Conservation (phyloP, 2,888 invertebrate species). For the Zelleria hepariella region DNA sequence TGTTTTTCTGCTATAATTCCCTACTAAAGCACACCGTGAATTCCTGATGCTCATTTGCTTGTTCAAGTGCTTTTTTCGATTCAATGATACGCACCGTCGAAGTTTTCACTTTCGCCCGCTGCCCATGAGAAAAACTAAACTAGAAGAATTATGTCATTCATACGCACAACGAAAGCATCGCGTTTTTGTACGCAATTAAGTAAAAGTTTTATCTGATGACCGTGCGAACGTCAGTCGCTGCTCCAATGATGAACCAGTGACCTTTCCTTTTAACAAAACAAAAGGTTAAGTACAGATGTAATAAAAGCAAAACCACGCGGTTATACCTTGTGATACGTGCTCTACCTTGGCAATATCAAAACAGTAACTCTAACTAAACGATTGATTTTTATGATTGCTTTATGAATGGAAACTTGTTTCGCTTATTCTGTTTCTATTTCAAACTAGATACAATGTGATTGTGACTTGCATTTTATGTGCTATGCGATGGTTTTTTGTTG, state of each 20-base stretch:
- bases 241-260: slow-evolving; percentile 2
- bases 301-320: slow-evolving; percentile 3
- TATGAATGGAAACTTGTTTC: too few species aligned
- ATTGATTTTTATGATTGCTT: neutral
- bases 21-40: neutral
- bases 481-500: too few species aligned
- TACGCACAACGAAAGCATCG: slow-evolving; percentile 41
- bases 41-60: neutral
- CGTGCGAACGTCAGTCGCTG: slow-evolving; percentile 36
- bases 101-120: slow-evolving; percentile 49
- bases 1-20: too few species aligned
- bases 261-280: neutral
- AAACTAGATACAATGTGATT: too few species aligned
- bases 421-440: too few species aligned
- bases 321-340: neutral
- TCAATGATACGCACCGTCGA: slow-evolving; percentile 26
- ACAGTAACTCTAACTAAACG: neutral
- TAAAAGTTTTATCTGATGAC: slow-evolving; percentile 48
- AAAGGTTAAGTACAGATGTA: slow-evolving; percentile 7
- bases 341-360: too few species aligned
- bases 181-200: slow-evolving; percentile 56
- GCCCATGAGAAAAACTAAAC: slow-evolving; percentile 32
- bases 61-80: neutral
- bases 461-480: too few species aligned
- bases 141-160: slow-evolving; percentile 38